Base-by-base conservation (phyloP, 2,113 vertebrate genomes). In the Microcebus ravelobensis region DNA sequence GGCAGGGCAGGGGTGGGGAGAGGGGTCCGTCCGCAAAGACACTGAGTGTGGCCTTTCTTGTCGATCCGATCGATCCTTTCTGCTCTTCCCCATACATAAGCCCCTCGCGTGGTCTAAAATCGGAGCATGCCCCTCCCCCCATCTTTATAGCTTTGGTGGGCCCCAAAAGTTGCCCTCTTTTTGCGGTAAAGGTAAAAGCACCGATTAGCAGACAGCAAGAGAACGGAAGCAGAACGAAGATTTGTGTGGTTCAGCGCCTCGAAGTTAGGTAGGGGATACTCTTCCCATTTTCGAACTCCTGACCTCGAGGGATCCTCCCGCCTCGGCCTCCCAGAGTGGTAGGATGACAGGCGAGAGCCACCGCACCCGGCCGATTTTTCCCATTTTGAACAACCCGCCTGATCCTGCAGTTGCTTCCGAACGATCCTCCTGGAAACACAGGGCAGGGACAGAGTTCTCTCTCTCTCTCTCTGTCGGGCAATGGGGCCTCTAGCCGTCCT, bases 211-310 rank as follows among this genome's bases (percentile, higher is more conserved):
- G 68, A 31, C 23, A 34, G 9, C 4, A 6, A 74, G n/a, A 67
- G 52, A 50, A 48, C 18, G 55, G 79, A 57, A 50, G 6, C 34
- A 52, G 50, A 96, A 95, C 84, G 57, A 93, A 82, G 34, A 13
- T 7, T 9, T 29, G 0, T 52, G 7, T 42, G 39, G 48, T 0
- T 63, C 61, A 18, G 0, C 87, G 14, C 55, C 55, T 91, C 87
- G 61, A 17, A 21, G 2, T 71, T 34, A 11, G 36, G 63, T 34
- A 11, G 36, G 45, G 45, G 25, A 31, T 3, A 2, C 1, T 74
- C 39, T 42, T 42, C 39, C 39, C 39, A 42, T 42, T 42, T 42
- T 42, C 4, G 5, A 42, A 42, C 39, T 42, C 39, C 39, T 42
- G 39, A 5, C 39, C 39, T 42, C 1, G 39, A 42, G 39, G 4